A percentile compares a stretch with the other conserved stretches of the same genome.
phyloP scores from a whole-genome alignment of 2,888 invertebrate genomes.

The Lysandra bellargus region DNA sequence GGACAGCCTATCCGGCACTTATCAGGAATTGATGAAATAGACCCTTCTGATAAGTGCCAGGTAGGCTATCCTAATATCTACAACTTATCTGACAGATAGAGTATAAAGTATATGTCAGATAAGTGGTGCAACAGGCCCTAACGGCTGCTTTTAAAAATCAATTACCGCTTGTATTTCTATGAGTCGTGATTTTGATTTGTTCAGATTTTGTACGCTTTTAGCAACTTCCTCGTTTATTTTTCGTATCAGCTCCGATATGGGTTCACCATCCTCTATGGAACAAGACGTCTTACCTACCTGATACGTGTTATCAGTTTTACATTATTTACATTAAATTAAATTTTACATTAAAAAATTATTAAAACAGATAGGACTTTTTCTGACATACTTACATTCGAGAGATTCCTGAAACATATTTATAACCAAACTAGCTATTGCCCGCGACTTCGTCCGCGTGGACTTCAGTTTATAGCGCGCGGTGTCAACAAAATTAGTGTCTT shows the following conservation, averaged over 20 bases:
- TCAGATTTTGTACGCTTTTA: conserved; percentile 61
- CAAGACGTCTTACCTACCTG: background rate
- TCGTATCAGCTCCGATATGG: conserved; percentile 55
- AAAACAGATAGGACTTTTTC: background rate
- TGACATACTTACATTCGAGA: background rate
- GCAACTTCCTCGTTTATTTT: conserved; percentile 63
- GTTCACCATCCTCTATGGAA: conserved; percentile 48
- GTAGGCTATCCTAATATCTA: too few species aligned
- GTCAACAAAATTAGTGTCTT: too few species aligned
- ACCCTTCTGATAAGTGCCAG: too few species aligned
- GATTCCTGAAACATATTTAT: conserved; percentile 40
- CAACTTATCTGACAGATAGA: too few species aligned
- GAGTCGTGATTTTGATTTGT: conserved; percentile 60
- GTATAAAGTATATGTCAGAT: too few species aligned
- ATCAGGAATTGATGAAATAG: too few species aligned
- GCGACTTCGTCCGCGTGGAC: too few species aligned
- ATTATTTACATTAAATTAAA: background rate
- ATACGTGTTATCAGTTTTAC: too few species aligned
- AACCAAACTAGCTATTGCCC: too few species aligned
- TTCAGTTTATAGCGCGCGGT: too few species aligned
- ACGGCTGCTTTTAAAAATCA: background rate
- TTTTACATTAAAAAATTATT: background rate
- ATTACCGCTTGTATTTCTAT: conserved; percentile 62
- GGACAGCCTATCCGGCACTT: too few species aligned
- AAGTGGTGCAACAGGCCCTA: background rate